Evolutionary conservation across 2,113 vertebrate genomes (phyloP).

Genomic region (Arenaria interpres): DNA sequence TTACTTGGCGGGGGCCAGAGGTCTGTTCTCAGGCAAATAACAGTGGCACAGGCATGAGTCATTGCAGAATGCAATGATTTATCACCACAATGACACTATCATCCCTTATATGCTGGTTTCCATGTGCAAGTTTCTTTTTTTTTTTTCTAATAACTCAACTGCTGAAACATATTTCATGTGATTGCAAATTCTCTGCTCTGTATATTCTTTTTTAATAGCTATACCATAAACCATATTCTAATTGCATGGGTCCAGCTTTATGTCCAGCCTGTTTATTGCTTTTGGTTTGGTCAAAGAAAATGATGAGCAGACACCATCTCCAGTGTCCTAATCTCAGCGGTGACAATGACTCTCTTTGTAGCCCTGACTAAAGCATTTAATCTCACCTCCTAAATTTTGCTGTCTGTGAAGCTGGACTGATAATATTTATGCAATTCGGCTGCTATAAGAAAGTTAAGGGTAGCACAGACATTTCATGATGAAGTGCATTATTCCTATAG

Average conservation of each 20-base stretch:
- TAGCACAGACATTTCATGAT: background rate
- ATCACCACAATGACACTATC: slow-evolving; percentile 15
- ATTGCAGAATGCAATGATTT: slow-evolving; percentile 34
- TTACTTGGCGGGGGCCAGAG: slow-evolving; percentile 23
- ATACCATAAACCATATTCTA: background rate
- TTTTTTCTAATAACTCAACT: background rate
- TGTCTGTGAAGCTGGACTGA: background rate
- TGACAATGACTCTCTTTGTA: background rate
- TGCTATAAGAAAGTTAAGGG: background rate
- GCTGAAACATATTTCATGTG: background rate
- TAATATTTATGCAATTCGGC: background rate
- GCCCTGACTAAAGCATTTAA: background rate
- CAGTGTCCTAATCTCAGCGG: background rate
- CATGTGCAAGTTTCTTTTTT: background rate
- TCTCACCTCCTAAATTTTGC: background rate
- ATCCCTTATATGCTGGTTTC: background rate
- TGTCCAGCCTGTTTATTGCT: background rate
- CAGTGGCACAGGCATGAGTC: slow-evolving; percentile 49
- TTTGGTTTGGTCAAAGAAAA: background rate
- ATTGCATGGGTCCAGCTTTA: background rate
- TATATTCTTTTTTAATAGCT: background rate
- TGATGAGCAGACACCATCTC: background rate
- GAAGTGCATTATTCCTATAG: background rate
- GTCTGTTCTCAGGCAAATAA: slow-evolving; percentile 33
- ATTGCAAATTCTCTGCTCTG: slow-evolving; percentile 7